A percentile compares a stretch with the other conserved stretches of the same genome.
Evolutionary conservation across 2,888 invertebrate genomes (phyloP).

Genomic region (Lacanobia oleracea): DNA sequence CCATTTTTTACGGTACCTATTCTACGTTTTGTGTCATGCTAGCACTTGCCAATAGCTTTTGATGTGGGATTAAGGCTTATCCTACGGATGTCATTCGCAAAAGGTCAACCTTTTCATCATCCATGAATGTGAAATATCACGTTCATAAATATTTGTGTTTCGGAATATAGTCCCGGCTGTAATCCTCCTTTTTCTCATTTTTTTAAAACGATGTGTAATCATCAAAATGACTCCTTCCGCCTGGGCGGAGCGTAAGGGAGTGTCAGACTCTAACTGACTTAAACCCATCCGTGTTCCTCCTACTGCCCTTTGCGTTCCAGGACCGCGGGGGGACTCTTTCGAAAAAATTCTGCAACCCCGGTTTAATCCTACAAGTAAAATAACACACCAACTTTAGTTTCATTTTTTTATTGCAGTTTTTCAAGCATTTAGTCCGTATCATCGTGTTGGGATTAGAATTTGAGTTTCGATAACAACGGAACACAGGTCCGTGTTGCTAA

Average conservation of each 20-base stretch:
- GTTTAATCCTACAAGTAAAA: not conserved
- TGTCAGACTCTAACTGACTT: too few relatives aligned
- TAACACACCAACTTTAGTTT: not conserved
- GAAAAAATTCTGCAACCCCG: too few relatives aligned
- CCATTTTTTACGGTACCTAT: not conserved
- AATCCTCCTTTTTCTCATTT: too few relatives aligned
- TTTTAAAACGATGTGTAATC: too few relatives aligned
- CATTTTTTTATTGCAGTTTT: not conserved
- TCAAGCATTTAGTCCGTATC: slow-evolving; percentile 9
- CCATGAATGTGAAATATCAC: slow-evolving; percentile 13
- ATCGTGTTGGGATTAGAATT: slow-evolving; percentile 7
- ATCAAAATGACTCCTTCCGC: too few relatives aligned
- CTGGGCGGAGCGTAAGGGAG: too few relatives aligned
- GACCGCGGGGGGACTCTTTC: too few relatives aligned
- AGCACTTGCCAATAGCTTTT: not conserved
- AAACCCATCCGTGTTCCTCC: too few relatives aligned
- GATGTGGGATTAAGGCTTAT: slow-evolving; percentile 2
- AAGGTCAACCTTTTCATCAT: slow-evolving; percentile 11
- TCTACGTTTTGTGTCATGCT: not conserved
- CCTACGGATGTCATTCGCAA: not conserved
- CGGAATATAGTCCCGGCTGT: not conserved
- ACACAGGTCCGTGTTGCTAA: slow-evolving; percentile 11
- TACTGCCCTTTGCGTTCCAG: too few relatives aligned
- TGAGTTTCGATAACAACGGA: slow-evolving; percentile 11
- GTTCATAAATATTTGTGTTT: not conserved